These are phyloP conservation scores for Sula dactylatra DNA, from an alignment of 2,113 vertebrate genomes.

Conservation along the genomic window DNA sequence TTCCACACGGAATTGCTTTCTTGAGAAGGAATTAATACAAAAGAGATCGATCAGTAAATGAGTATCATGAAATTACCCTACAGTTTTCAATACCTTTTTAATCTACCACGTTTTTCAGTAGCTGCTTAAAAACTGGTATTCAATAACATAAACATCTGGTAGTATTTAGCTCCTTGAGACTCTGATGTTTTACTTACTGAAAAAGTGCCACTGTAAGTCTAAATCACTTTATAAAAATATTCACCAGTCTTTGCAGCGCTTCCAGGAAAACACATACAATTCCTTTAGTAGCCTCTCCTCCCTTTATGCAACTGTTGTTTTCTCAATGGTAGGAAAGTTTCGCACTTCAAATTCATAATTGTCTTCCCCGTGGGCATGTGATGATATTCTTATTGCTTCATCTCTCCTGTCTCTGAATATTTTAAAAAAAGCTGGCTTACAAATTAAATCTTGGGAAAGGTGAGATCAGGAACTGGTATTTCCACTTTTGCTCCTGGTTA, in stretches of 20 bases:
- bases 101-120: background rate
- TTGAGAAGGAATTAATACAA: background rate
- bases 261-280: background rate
- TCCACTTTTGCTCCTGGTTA: background rate
- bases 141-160: background rate
- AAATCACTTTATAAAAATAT: background rate
- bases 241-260: background rate
- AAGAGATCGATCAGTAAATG: background rate
- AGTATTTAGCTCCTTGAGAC: background rate
- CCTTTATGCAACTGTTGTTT: background rate
- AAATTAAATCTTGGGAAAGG: background rate
- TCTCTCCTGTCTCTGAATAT: background rate
- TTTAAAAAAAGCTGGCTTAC: background rate
- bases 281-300: background rate
- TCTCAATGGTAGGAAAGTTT: background rate
- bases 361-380: background rate
- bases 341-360: background rate
- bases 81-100: background rate
- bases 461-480: slow-evolving; percentile 13
- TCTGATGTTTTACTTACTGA: background rate
- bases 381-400: background rate
- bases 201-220: background rate
- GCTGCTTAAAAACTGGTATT: background rate
- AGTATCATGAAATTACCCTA: background rate
- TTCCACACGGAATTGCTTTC: background rate